Conservation (phyloP, 2,113 vertebrate species). For the Hyaena hyaena region DNA sequence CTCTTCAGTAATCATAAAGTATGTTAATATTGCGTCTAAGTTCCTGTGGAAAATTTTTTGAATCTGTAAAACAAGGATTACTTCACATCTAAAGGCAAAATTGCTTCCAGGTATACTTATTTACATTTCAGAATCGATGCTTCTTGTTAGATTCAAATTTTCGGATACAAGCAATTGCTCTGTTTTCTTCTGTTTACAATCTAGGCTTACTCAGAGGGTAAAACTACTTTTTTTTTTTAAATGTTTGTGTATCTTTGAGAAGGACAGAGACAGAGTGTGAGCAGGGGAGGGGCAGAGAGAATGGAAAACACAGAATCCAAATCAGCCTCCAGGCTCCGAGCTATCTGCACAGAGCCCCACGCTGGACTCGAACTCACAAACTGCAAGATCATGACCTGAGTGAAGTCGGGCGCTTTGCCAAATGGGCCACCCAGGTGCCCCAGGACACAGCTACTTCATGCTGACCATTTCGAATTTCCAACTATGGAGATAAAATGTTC, state of each 20-base stretch:
- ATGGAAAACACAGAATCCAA: no score
- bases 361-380: no score
- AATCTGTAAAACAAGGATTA: not conserved
- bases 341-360: no score
- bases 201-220: not conserved
- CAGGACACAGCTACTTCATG: not conserved
- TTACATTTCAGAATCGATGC: not conserved
- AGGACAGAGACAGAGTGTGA: no score
- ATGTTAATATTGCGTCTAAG: not conserved
- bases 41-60: not conserved
- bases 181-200: not conserved
- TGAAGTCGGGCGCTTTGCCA: no score
- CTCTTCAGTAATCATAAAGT: not conserved
- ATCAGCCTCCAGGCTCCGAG: no score
- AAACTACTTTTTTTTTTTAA: not conserved
- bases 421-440: no score
- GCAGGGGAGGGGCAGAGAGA: no score
- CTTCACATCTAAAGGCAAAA: not conserved
- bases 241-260: no score
- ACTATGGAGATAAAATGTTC: not conserved
- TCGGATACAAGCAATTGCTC: not conserved
- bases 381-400: no score
- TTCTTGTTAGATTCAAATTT: not conserved
- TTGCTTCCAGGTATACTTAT: not conserved
- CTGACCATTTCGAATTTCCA: not conserved